Evolutionary conservation across 2,888 invertebrate genomes (phyloP).

Genomic region (Microplitis manilae): DNA sequence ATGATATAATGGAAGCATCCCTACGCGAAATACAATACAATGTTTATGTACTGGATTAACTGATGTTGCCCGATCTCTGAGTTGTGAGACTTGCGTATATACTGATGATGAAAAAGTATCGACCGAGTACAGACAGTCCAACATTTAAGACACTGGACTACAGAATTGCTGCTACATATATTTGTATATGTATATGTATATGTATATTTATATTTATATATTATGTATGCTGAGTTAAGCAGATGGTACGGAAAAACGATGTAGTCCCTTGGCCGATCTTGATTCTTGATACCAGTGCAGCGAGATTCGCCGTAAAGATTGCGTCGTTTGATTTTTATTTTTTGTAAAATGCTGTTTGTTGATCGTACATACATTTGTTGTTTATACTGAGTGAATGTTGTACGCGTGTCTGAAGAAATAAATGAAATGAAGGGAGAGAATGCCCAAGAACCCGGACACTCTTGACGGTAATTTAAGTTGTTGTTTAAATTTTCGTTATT

Average conservation of each 20-base stretch:
- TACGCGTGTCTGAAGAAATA: background rate
- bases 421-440: background rate
- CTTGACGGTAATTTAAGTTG: background rate
- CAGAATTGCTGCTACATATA: conserved; percentile 41
- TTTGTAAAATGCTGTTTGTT: conserved; percentile 48
- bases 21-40: conserved; percentile 68
- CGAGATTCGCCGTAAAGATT: conserved; percentile 27
- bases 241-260: conserved; percentile 61
- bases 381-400: background rate
- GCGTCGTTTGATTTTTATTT: conserved; percentile 56
- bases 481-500: background rate
- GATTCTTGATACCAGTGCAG: background rate
- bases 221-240: conserved; percentile 46
- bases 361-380: background rate
- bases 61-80: conserved; percentile 57
- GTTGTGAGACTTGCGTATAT: conserved; percentile 18
- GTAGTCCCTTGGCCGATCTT: conserved; percentile 35
- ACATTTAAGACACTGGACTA: conserved; percentile 40
- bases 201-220: too few species aligned
- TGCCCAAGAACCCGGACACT: background rate
- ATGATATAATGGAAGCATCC: conserved; percentile 70
- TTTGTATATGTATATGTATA: background rate
- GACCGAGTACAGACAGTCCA: conserved; percentile 33
- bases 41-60: conserved; percentile 70
- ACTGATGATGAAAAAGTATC: conserved; percentile 48